phyloP scores from a whole-genome alignment of 2,888 invertebrate genomes.

The Axea sp. region DNA sequence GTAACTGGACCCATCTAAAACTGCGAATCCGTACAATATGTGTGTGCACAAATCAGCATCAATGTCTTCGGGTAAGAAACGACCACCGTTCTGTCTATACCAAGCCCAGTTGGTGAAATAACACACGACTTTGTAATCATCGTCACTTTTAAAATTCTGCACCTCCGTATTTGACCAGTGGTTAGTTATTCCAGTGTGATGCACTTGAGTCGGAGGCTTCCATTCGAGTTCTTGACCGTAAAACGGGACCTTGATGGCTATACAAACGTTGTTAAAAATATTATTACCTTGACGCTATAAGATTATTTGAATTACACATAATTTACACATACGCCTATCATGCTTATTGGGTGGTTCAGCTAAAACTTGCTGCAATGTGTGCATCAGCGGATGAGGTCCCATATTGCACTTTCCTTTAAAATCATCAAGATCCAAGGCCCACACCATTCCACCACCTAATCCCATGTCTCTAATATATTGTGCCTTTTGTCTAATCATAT shows the following conservation, averaged over 20 bases:
- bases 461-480: constrained; percentile 87
- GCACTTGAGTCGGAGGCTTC: constrained; percentile 58
- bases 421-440: constrained; percentile 94
- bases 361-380: constrained; percentile 87
- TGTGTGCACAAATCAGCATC: constrained; percentile 93
- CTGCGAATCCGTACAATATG: constrained; percentile 95
- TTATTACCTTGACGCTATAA: too few relatives aligned
- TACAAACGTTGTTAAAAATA: not conserved
- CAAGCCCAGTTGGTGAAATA: constrained; percentile 97
- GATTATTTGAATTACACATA: too few relatives aligned
- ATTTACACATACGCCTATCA: constrained; percentile 73
- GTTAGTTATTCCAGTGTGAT: constrained; percentile 22
- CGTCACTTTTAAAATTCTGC: constrained; percentile 52
- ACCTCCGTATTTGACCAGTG: constrained; percentile 42
- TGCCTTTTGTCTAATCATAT: constrained; percentile 89
- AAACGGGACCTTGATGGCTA: constrained; percentile 68
- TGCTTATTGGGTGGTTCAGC: constrained; percentile 79
- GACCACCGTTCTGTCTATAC: constrained; percentile 91
- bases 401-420: constrained; percentile 88
- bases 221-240: constrained; percentile 70
- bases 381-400: constrained; percentile 89
- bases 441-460: constrained; percentile 93
- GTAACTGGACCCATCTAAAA: constrained; percentile 86
- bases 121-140: constrained; percentile 89
- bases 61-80: constrained; percentile 90